These are phyloP conservation scores for Myanophis thanlyinensis DNA, from an alignment of 2,113 vertebrate species.

Conservation along the genomic window DNA sequence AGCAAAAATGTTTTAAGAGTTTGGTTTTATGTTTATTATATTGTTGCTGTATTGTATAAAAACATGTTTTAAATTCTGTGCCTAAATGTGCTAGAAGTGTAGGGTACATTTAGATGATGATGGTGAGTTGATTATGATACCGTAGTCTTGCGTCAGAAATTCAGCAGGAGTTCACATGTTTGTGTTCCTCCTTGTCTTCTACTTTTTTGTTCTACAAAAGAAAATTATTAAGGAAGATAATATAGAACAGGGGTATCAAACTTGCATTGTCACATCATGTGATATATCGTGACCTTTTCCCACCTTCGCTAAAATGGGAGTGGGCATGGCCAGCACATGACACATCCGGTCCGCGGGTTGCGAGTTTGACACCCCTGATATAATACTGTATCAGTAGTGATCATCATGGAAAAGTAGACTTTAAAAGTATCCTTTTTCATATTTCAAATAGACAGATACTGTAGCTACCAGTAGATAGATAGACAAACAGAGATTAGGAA, in stretches of 20 bases:
- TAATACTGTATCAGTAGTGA: neutral
- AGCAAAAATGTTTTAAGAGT: neutral
- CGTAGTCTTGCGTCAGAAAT: neutral
- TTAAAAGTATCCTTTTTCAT: neutral
- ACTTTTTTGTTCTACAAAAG: neutral
- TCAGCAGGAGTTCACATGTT: neutral
- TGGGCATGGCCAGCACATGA: no score
- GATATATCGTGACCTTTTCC: no score
- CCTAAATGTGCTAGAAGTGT: neutral
- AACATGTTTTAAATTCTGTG: neutral
- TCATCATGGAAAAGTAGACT: neutral
- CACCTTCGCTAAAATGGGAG: no score
- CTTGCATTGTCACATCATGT: no score
- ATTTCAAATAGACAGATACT: neutral
- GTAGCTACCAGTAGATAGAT: neutral
- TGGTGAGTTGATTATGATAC: neutral
- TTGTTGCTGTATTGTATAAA: neutral
- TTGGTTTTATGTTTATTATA: neutral
- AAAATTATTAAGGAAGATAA: neutral
- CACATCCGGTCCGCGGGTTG: no score
- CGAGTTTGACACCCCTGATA: no score
- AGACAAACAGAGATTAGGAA: neutral
- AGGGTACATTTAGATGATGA: neutral
- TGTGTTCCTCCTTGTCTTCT: neutral
- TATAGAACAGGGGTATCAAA: no score